Percentiles rank a stretch among this genome's conserved stretches.
These are phyloP conservation scores for Heliothis subflexa DNA, from an alignment of 1,140 invertebrate genomes.

Conservation along the genomic window DNA sequence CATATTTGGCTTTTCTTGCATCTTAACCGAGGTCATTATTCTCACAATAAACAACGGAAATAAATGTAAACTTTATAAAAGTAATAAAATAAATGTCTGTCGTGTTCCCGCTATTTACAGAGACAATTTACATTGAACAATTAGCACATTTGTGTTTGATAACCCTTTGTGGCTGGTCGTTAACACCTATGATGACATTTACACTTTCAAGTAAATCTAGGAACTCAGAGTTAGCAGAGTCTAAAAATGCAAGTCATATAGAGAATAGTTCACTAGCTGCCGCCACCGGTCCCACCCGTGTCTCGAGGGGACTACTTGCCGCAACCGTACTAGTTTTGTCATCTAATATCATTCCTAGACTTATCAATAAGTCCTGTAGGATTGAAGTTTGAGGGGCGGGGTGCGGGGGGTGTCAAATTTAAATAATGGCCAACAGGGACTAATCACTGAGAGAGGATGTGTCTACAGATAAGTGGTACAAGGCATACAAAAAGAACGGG, in stretches of 20 bases:
- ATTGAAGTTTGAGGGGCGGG: neutral
- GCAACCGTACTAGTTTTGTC: too few species aligned
- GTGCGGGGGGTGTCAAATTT: constrained; percentile 16
- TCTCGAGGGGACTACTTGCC: too few species aligned
- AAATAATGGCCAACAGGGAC: constrained; percentile 27
- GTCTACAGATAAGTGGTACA: constrained; percentile 1
- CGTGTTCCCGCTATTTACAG: neutral
- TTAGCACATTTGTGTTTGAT: neutral
- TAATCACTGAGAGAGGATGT: constrained; percentile 36
- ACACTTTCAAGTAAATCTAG: neutral
- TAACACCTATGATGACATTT: constrained; percentile 7
- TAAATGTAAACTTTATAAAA: too few species aligned
- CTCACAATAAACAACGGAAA: too few species aligned
- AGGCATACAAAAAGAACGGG: neutral
- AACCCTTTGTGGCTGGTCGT: neutral
- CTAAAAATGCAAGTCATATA: neutral
- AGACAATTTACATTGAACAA: neutral
- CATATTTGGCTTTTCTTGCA: too few species aligned
- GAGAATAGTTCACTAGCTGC: neutral
- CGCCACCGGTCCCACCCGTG: too few species aligned
- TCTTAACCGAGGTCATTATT: too few species aligned
- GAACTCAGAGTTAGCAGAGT: neutral
- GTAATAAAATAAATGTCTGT: neutral
- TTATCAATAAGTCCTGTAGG: neutral
- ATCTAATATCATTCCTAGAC: neutral